Base-by-base conservation (phyloP, 2,888 invertebrate genomes). In the Carcina quercana region DNA sequence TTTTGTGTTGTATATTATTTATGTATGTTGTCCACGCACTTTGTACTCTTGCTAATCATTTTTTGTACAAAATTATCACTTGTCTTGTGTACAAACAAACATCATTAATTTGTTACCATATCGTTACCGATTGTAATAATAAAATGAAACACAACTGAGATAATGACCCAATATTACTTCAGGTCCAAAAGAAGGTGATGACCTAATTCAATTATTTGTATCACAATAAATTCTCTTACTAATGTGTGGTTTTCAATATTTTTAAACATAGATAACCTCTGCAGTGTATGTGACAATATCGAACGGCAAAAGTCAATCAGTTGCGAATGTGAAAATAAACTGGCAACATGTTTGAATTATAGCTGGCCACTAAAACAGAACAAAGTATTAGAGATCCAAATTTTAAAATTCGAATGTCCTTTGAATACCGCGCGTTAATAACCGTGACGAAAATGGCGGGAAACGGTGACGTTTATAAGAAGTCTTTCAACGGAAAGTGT, bases 371-470 rank as follows among this genome's bases (percentile, higher is more conserved):
- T n/a, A n/a, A n/a, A n/a, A n/a, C n/a, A n/a, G n/a, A n/a, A n/a
- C n/a, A n/a, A n/a, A n/a, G n/a, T n/a, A n/a, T n/a, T n/a, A n/a
- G n/a, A n/a, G n/a, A n/a, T n/a, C n/a, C n/a, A n/a, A 17, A 24
- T 22, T 24, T 30, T 34, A 38, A 34, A 26, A 20, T 36, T 49
- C 48, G 35, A 60, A 75, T 75, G 75, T 47, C 60, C 30, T 58
- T 57, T 36, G 70, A 74, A 50, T 70, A 61, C 43, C 53, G 50
- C 55, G 68, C 71, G 30, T 57, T 61, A 57, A 60, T 78, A 36
- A 75, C 69, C 7, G 59, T 76, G 32, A 58, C 54, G n/a, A 54
- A 45, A 35, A 75, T 74, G 68, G 57, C 63, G 37, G 61, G 45
- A 3, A 75, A 73, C 27, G 74, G 69, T 25, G 52, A 65, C n/a